Evolutionary conservation across 2,888 invertebrate genomes (phyloP), one percentile per base, ranked within the genome.

Genomic region (Heliothis peltigera): DNA sequence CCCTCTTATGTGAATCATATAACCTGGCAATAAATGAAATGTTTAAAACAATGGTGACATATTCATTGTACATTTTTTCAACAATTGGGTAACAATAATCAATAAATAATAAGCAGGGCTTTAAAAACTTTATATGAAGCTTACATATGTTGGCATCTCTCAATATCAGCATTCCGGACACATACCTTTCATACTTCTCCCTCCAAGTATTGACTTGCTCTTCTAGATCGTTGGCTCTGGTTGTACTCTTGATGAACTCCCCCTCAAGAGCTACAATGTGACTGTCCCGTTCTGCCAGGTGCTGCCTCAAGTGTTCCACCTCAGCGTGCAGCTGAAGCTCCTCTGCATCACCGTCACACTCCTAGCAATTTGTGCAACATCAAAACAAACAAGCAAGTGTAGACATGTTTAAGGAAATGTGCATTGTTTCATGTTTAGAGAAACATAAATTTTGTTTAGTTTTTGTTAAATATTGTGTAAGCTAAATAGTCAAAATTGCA

Each of bases 1-100:
- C 97, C 85, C 98, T 96, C 89, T 98, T 98, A 87, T 99, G 98
- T 60, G 98, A 98, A 87, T 99, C 99, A 92, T 98, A 97, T 79
- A 99, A 96, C 84, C 99, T 98, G 87, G 39, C 89, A 88, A 63
- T 39, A 22, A 28, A 17, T 18, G 12, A 49, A 57, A n/a, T 0
- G 5, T 17, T 46, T 46, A 39, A 0, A 44, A n/a, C n/a, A 49
- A 19, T n/a, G 42, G n/a, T 18, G 4, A 39, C 21, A 53, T 48
- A 10, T 21, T 25, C 19, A 39, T n/a, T 39, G 12, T 12, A 25
- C 25, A 25, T 10, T 1, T 15, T 35, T 15, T 15, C 3, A 15
- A 3, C 15, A 35, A 15, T 35, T 35, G 10, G 7, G 3, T 15
- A 35, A 35, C 15, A 35, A 28, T 32, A 32, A 6, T 25, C n/a